Evolutionary conservation across 2,888 invertebrate species (phyloP), one percentile per base, ranked within the genome.

Genomic region (Plutella xylostella): DNA sequence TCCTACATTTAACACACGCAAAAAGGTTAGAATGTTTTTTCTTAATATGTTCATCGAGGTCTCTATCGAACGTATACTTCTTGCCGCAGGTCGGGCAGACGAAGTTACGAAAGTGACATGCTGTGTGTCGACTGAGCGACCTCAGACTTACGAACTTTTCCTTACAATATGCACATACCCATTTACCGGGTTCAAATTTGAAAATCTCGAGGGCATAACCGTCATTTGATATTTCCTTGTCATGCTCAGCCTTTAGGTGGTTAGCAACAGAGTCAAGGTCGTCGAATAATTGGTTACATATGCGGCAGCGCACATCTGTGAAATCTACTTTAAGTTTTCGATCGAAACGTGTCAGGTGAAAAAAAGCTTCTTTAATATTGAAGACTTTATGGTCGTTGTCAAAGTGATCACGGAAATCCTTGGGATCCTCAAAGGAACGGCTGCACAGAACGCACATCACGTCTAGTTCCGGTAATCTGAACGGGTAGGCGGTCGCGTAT

Each of bases 41-140:
- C 12, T 43, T 15, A 11, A 21, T 12, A 34, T 42, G 42, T n/a
- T 19, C 6, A 12, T 11, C 9, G 5, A 42, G 14, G 6, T 11
- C 11, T 7, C 11, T 19, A 11, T 22, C 9, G 7, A 12, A 11
- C 19, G 18, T 56, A 19, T 69, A 77, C 1, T 70, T 65, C 42
- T 69, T 74, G 0, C 73, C 75, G 34, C 77, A 77, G 2, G 63
- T 60, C 38, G 74, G 71, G 40, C 77, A 77, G 0, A 68, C 70
- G 45, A 60, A 69, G 30, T 68, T 67, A 6, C 59, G 58, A 45
- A 63, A 77, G 48, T 77, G 77, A 19, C 60, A 58, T 12, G 63
- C 64, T 0, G 70, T 65, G 48, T 77, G 76, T 17, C 68, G 56
- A 42, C 71, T 72, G 12, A 78, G 55, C 21, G 61, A 54, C 0